Evolutionary conservation across 2,797 vertebrate species (phyloP).

Genomic region (Sarcoramphus papa): DNA sequence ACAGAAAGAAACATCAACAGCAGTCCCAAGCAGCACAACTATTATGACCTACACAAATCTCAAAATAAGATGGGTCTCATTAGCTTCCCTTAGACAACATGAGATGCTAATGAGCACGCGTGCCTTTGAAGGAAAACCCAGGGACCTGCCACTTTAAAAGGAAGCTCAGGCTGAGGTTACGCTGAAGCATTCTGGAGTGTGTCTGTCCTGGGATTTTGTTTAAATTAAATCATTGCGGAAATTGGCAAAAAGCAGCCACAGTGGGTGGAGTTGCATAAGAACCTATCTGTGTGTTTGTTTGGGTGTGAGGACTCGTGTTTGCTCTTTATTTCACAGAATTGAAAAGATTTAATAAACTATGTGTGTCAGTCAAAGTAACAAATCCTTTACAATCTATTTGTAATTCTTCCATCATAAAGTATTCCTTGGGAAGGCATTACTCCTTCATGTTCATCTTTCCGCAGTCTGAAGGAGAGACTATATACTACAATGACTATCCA

Average conservation of each 20-base stretch:
- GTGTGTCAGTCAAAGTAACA: neutral
- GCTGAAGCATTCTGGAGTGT: neutral
- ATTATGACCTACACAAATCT: neutral
- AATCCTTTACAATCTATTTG: neutral
- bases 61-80: neutral
- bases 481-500: neutral
- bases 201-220: neutral
- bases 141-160: neutral
- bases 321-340: neutral
- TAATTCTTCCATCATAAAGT: neutral
- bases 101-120: neutral
- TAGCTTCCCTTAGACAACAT: neutral
- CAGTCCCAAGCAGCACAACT: neutral
- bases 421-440: neutral
- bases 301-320: neutral
- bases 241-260: neutral
- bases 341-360: neutral
- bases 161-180: neutral
- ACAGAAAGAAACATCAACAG: neutral
- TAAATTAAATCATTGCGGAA: constrained; percentile 12
- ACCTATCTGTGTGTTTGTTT: constrained; percentile 1
- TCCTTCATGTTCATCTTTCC: neutral
- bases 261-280: neutral
- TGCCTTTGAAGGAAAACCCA: neutral
- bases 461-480: neutral